Evolutionary conservation across 2,888 invertebrate genomes (phyloP).

Genomic region (Synanthedon vespiformis): DNA sequence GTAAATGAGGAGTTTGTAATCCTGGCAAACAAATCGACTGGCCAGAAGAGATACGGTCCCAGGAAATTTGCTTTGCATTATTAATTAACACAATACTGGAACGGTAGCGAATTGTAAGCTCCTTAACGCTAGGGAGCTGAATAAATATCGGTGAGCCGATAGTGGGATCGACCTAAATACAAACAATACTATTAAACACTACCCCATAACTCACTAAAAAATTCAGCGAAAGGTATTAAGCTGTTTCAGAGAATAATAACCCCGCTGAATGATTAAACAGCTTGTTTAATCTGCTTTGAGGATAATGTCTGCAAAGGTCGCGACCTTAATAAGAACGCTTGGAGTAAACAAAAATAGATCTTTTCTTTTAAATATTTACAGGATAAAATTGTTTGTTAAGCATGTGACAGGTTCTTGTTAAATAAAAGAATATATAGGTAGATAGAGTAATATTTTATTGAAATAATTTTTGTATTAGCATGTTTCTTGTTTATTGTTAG

Average conservation of each 20-base stretch:
- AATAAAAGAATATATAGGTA: no score
- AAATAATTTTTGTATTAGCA: no score
- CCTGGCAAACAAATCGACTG: constrained; percentile 41
- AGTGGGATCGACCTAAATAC: constrained; percentile 22
- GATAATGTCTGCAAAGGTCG: not conserved
- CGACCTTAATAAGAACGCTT: not conserved
- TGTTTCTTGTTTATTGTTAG: no score
- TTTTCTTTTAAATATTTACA: no score
- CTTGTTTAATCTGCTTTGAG: not conserved
- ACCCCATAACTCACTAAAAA: constrained; percentile 2
- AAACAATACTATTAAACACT: constrained; percentile 16
- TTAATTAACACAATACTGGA: constrained; percentile 51
- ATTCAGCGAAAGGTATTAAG: not conserved
- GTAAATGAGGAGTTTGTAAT: constrained; percentile 32
- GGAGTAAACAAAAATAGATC: no score
- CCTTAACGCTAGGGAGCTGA: constrained; percentile 51
- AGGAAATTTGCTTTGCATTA: constrained; percentile 55
- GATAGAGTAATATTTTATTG: no score
- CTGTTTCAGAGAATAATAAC: not conserved
- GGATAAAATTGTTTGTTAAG: no score
- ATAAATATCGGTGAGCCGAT: constrained; percentile 45
- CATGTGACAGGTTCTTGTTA: no score
- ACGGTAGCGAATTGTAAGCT: constrained; percentile 58
- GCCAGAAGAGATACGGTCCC: constrained; percentile 44
- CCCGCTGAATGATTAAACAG: constrained; percentile 2